Conservation (phyloP, 2,888 invertebrate genomes). For the Tetragnatha montana region DNA sequence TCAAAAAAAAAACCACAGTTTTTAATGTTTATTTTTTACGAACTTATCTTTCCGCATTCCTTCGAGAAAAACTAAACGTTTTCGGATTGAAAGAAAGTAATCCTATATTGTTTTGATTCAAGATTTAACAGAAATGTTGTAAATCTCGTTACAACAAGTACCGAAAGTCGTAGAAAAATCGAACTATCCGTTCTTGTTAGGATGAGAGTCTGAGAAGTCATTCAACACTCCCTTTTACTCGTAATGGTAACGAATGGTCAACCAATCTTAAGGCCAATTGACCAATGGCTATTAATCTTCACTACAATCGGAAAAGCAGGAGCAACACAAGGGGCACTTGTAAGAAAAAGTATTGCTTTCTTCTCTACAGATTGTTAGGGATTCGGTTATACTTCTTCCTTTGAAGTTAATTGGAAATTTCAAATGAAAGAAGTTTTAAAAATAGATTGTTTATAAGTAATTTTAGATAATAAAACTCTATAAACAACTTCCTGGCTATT, state of each 20-base stretch:
- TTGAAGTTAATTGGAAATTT: not conserved
- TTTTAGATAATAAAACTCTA: not conserved
- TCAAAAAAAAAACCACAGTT: too few species aligned
- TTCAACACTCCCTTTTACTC: constrained; percentile 31
- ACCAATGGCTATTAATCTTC: constrained; percentile 60
- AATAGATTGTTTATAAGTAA: not conserved
- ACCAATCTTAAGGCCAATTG: constrained; percentile 46
- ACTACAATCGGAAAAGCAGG: constrained; percentile 26
- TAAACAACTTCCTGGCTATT: not conserved
- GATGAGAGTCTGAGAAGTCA: not conserved
- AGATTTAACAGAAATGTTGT: not conserved
- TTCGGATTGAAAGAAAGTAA: too few species aligned
- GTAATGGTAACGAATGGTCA: constrained; percentile 62
- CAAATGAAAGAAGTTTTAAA: not conserved
- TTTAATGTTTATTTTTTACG: too few species aligned
- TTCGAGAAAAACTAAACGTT: too few species aligned
- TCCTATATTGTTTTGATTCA: not conserved
- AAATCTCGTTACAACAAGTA: not conserved
- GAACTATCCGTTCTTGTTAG: constrained; percentile 48
- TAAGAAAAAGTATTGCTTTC: not conserved
- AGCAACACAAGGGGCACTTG: not conserved
- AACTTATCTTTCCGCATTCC: too few species aligned
- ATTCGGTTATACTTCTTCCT: not conserved
- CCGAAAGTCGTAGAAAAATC: not conserved
- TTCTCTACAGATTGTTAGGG: not conserved